Percentiles rank a stretch among this genome's conserved stretches.
These are phyloP conservation scores for Lophotis ruficrista DNA, from an alignment of 2,113 vertebrate genomes.

Conservation along the genomic window DNA sequence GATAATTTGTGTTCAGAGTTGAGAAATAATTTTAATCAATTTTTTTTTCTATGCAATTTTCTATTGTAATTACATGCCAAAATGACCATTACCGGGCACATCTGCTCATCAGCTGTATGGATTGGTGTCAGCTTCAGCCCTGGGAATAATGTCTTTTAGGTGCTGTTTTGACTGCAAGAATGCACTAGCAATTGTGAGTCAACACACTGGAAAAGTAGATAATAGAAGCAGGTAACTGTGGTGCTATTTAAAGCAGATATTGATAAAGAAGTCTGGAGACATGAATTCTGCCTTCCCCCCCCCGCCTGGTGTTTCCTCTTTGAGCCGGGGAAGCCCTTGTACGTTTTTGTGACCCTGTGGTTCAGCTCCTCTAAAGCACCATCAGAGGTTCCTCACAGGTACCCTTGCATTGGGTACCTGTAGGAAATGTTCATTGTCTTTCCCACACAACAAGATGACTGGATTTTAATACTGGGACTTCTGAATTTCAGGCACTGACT, in stretches of 20 bases:
- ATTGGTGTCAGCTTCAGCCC: not conserved
- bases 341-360: not conserved
- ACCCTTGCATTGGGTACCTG: not conserved
- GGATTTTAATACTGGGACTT: not conserved
- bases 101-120: not conserved
- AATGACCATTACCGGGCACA: not conserved
- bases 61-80: not conserved
- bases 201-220: not conserved
- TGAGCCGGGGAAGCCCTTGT: not conserved
- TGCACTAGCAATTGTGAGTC: not conserved
- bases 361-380: not conserved
- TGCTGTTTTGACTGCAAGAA: not conserved
- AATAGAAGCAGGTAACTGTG: not conserved
- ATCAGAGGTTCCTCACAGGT: not conserved
- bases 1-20: not conserved
- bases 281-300: not conserved
- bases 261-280: not conserved
- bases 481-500: not conserved
- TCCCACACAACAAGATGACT: not conserved
- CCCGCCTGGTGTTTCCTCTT: not conserved
- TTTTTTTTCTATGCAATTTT: not conserved
- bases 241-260: not conserved
- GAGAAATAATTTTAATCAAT: not conserved
- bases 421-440: not conserved
- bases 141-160: not conserved